A percentile compares a stretch with the other conserved stretches of the same genome.
Evolutionary conservation across 2,797 vertebrate genomes (phyloP).

Genomic region (Diplodus sargus): DNA sequence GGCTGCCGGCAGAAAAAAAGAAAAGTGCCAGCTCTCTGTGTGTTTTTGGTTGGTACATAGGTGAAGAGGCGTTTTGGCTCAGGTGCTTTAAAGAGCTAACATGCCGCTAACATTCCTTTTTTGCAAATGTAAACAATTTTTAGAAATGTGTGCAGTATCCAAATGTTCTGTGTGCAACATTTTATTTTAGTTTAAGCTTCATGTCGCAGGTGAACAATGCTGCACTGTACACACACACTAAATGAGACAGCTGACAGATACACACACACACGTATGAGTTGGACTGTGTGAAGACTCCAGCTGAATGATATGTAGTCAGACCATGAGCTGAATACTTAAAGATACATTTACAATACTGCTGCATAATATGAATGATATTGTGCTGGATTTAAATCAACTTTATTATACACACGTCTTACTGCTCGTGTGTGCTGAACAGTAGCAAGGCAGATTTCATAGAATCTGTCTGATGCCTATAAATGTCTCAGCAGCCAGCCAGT

Average conservation of each 20-base stretch:
- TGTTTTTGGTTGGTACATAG: conserved; percentile 9
- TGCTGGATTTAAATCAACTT: too few relatives aligned
- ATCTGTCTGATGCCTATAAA: too few relatives aligned
- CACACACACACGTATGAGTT: too few relatives aligned
- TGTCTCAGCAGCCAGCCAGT: too few relatives aligned
- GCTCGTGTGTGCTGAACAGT: too few relatives aligned
- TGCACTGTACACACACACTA: background rate
- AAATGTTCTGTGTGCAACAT: background rate
- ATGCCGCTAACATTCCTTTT: background rate
- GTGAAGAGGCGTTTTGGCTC: background rate
- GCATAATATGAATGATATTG: too few relatives aligned
- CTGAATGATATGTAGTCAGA: too few relatives aligned
- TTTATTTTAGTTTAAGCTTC: background rate
- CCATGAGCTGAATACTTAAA: too few relatives aligned
- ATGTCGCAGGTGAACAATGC: background rate
- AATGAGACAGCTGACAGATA: background rate
- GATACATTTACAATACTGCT: too few relatives aligned
- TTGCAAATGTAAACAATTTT: background rate
- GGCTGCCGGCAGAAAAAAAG: conserved; percentile 49
- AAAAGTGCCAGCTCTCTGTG: conserved; percentile 33
- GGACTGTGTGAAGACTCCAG: too few relatives aligned
- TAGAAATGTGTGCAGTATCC: background rate
- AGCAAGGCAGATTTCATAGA: too few relatives aligned
- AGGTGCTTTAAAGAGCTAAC: background rate
- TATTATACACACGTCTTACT: too few relatives aligned